phyloP scores from a whole-genome alignment of 2,113 vertebrate species.

The Cygnus atratus region DNA sequence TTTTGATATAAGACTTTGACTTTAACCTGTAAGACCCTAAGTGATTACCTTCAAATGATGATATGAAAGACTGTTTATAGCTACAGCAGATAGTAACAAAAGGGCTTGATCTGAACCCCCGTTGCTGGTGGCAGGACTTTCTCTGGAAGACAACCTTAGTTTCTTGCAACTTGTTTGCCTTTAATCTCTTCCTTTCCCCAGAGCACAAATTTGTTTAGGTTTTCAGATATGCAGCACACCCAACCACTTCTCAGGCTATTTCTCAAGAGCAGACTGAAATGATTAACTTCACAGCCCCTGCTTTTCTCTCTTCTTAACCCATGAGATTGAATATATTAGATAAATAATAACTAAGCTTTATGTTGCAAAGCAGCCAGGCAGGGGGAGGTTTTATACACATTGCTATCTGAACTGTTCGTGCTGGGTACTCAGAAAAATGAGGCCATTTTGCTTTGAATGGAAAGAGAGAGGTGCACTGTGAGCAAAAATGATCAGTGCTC shows the following conservation, averaged over 20 bases:
- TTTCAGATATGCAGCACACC: background rate
- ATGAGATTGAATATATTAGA: background rate
- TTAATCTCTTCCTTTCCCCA: background rate
- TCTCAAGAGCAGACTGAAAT: background rate
- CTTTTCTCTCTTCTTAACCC: constrained; percentile 16
- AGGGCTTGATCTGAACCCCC: background rate
- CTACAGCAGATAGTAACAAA: background rate
- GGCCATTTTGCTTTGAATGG: background rate
- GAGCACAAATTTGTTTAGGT: background rate
- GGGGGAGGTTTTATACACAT: background rate
- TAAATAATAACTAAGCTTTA: background rate
- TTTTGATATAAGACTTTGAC: constrained; percentile 16
- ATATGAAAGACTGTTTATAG: background rate
- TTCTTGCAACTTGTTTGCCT: background rate
- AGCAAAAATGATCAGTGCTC: background rate
- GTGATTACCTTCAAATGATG: background rate
- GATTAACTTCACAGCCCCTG: background rate
- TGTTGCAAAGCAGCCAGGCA: background rate
- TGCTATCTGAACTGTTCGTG: background rate
- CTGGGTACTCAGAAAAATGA: background rate
- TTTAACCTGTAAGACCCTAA: background rate
- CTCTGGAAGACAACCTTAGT: background rate
- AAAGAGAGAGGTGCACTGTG: background rate
- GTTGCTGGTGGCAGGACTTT: background rate
- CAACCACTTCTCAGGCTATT: background rate